Evolutionary conservation across 2,888 invertebrate species (phyloP).

Genomic region (Cephus pulcher): DNA sequence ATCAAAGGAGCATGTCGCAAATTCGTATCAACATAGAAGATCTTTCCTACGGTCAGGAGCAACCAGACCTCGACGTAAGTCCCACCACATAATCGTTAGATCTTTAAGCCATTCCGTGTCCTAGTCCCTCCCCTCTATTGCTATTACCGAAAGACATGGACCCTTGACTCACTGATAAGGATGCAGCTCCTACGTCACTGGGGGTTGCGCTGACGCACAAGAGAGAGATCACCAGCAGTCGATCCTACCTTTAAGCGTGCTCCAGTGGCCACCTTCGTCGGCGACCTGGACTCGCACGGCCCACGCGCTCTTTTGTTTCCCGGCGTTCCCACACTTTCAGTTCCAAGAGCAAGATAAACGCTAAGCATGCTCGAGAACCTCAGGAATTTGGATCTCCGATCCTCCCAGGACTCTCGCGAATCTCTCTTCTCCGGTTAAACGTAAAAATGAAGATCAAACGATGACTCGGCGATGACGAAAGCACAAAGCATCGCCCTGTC

Average conservation of each 20-base stretch:
- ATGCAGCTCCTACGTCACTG: not conserved
- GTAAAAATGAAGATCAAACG: not conserved
- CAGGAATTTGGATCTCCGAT: not conserved
- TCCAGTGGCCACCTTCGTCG: not conserved
- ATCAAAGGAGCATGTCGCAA: constrained; percentile 32
- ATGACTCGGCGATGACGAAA: not conserved
- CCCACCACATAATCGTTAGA: not conserved
- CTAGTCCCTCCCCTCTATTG: not conserved
- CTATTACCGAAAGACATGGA: constrained; percentile 31
- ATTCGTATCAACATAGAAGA: constrained; percentile 53
- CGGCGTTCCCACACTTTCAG: not conserved
- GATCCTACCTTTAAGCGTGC: not conserved
- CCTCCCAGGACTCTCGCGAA: not conserved
- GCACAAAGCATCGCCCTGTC: not conserved
- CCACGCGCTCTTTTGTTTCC: not conserved
- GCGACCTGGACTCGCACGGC: not conserved
- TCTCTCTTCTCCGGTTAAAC: not conserved
- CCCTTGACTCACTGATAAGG: not conserved
- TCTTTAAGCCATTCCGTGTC: not conserved
- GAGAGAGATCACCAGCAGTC: not conserved
- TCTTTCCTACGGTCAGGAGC: constrained; percentile 40
- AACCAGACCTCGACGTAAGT: constrained; percentile 49
- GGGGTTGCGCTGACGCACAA: not conserved
- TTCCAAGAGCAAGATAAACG: not conserved
- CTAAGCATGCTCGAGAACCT: not conserved